A percentile compares a stretch with the other conserved stretches of the same genome.
Conservation (phyloP, 2,113 vertebrate species). For the Eonycteris spelaea region DNA sequence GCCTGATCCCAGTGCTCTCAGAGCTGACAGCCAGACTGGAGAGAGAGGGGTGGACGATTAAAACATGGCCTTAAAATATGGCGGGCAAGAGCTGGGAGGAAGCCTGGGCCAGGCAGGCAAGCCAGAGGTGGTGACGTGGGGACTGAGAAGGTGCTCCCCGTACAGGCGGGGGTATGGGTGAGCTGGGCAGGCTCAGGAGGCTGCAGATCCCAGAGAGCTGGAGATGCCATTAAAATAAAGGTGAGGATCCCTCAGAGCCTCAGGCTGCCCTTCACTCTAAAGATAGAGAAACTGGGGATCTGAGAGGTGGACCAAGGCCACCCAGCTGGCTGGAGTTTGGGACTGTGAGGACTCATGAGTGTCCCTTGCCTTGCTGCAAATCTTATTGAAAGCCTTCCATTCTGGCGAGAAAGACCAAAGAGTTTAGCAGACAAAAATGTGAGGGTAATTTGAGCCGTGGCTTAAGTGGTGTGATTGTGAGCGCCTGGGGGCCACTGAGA, state of each 20-base stretch:
- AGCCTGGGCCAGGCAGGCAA: not conserved
- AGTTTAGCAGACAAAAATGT: not conserved
- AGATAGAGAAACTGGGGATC: not conserved
- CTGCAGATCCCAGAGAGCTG: not conserved
- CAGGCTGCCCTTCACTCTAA: not conserved
- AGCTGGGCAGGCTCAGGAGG: not conserved
- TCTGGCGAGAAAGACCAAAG: not conserved
- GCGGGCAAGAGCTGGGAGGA: not conserved
- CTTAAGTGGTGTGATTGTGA: not conserved
- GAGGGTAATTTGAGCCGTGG: not conserved
- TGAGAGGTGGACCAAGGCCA: not conserved
- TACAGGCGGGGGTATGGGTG: not conserved
- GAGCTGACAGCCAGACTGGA: not conserved
- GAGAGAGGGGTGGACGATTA: not conserved
- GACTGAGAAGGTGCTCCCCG: not conserved
- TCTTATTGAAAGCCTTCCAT: not conserved
- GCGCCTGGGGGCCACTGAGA: not conserved
- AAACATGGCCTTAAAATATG: accelerated
- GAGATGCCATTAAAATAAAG: not conserved
- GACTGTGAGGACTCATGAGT: no score
- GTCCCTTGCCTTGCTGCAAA: not conserved
- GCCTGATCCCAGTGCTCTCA: no score
- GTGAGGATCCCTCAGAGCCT: not conserved
- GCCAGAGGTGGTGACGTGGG: not conserved
- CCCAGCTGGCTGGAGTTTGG: not conserved